Evolutionary conservation across 2,113 vertebrate species (phyloP).

Genomic region (Tautogolabrus adspersus): DNA sequence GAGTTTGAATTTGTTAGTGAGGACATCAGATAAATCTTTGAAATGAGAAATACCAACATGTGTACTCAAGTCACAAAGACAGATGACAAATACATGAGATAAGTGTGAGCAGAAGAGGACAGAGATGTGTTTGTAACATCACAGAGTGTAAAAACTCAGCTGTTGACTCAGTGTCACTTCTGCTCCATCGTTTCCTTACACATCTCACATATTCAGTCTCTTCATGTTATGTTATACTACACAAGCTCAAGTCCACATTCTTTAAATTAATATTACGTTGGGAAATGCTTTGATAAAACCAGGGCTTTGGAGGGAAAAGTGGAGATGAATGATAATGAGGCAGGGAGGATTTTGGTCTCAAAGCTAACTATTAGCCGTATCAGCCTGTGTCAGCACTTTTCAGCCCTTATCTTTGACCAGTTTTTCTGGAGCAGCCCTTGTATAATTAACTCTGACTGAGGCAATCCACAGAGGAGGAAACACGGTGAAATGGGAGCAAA

Average conservation of each 20-base stretch:
- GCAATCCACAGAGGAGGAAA: slow-evolving; percentile 32
- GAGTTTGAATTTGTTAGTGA: neutral
- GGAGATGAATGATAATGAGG: slow-evolving; percentile 64
- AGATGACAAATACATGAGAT: neutral
- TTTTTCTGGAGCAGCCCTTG: slow-evolving; percentile 49
- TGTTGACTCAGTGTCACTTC: slow-evolving; percentile 5
- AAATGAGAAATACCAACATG: slow-evolving; percentile 25
- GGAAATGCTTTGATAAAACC: slow-evolving; percentile 38
- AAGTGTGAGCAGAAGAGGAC: slow-evolving; percentile 14
- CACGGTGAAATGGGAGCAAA: neutral
- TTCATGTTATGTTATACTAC: slow-evolving; percentile 9
- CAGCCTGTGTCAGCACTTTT: slow-evolving; percentile 66
- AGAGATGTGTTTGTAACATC: neutral
- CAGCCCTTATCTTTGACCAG: slow-evolving; percentile 45
- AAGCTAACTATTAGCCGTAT: slow-evolving; percentile 62
- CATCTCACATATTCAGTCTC: slow-evolving; percentile 17
- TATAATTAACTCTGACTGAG: slow-evolving; percentile 56
- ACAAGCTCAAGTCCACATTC: no score
- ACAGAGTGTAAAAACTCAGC: neutral
- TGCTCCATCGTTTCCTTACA: neutral
- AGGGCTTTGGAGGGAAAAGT: slow-evolving; percentile 45
- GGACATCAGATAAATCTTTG: slow-evolving; percentile 29
- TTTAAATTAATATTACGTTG: slow-evolving; percentile 59
- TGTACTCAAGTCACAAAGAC: neutral
- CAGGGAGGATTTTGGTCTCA: slow-evolving; percentile 56